A percentile compares a stretch with the other conserved stretches of the same genome.
Evolutionary conservation across 2,888 invertebrate genomes (phyloP).

Genomic region (Subacronicta megacephala): DNA sequence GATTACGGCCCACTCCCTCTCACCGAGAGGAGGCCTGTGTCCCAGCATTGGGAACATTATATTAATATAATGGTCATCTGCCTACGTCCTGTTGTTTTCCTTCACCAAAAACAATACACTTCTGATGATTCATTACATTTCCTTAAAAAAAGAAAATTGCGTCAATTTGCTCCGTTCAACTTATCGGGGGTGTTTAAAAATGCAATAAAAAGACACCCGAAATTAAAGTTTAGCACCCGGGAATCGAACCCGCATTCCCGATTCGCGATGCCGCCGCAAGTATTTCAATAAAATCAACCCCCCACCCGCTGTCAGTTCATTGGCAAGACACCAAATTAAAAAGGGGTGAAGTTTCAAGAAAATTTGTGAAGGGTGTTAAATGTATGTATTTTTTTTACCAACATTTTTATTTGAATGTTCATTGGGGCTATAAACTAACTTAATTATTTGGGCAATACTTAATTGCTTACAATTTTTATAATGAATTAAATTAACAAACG

Average conservation of each 20-base stretch:
- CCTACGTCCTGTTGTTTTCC: no score
- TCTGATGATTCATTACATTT: no score
- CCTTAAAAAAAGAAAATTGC: constrained; percentile 5
- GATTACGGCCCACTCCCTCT: no score
- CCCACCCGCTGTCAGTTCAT: constrained; percentile 54
- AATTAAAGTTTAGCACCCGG: constrained; percentile 67
- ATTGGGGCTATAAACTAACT: no score
- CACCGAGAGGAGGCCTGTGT: no score
- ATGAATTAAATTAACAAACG: no score
- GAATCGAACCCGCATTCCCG: constrained; percentile 77
- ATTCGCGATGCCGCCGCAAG: constrained; percentile 81
- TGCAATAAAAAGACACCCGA: constrained; percentile 63
- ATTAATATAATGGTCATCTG: no score
- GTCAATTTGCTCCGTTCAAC: background rate
- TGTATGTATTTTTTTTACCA: constrained; percentile 20
- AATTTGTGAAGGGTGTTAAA: constrained; percentile 24
- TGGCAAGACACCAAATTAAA: constrained; percentile 55
- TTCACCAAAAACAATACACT: no score
- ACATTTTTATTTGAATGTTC: constrained; percentile 2
- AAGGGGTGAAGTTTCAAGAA: constrained; percentile 59
- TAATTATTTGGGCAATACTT: no score
- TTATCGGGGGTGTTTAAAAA: constrained; percentile 39
- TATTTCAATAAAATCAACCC: constrained; percentile 78
- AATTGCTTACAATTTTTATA: no score
- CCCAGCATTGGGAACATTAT: no score